Conservation (phyloP, 1,140 invertebrate species). For the Lepidurus arcticus region DNA sequence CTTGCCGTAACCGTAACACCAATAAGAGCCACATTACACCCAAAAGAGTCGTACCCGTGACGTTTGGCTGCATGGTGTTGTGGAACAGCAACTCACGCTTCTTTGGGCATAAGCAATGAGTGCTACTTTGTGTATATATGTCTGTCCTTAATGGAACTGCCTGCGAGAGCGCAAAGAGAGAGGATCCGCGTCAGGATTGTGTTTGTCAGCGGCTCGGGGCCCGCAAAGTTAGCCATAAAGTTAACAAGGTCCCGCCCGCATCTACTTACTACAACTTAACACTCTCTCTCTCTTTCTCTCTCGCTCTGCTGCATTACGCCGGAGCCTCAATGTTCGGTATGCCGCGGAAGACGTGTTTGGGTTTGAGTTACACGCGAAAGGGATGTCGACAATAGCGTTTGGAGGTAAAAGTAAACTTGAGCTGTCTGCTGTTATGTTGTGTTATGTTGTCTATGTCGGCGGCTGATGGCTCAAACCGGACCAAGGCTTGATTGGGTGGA, state of each 20-base stretch:
- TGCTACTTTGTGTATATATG: not conserved
- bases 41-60: no score
- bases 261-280: not conserved
- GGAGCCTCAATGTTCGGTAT: not conserved
- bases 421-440: not conserved
- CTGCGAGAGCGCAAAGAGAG: not conserved
- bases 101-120: no score
- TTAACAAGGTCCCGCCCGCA: not conserved
- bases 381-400: conserved; percentile 13
- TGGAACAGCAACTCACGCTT: no score
- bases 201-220: conserved; percentile 1
- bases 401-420: no score
- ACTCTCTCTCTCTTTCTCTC: not conserved
- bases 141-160: not conserved
- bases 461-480: not conserved
- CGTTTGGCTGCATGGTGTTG: no score
- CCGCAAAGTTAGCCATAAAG: not conserved
- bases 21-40: no score
- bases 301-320: not conserved
- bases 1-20: no score
- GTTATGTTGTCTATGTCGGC: not conserved
- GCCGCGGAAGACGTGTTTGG: not conserved
- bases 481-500: not conserved
- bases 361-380: conserved; percentile 14
- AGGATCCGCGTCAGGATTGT: not conserved